Percentiles rank a stretch among this genome's conserved stretches.
Conservation (phyloP, 37 sponge, comb jelly and placozoan genomes). For the Trichoplax adhaerens region DNA sequence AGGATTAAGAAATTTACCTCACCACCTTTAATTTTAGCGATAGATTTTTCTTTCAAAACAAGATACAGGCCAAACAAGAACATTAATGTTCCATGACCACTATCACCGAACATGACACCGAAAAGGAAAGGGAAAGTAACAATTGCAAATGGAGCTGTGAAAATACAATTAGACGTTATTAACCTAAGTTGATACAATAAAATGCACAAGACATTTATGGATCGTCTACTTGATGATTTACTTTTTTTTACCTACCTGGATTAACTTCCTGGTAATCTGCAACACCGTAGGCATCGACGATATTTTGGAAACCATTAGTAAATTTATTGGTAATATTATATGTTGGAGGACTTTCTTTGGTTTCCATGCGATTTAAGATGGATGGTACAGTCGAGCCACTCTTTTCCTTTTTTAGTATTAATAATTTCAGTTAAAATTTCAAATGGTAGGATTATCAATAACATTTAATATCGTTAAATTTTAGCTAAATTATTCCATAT, state of each 20-base stretch:
- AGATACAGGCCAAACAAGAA: conserved; percentile 55
- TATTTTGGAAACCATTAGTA: conserved; percentile 85
- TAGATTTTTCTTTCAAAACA: conserved; percentile 71
- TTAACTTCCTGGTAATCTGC: conserved; percentile 88
- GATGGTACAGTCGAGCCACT: conserved; percentile 85
- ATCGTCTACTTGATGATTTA: too few species aligned
- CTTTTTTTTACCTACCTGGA: conserved; percentile 48
- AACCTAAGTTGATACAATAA: background rate
- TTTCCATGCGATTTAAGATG: conserved; percentile 71
- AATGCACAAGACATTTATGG: too few species aligned
- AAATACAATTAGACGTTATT: background rate
- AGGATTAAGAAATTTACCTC: conserved; percentile 39
- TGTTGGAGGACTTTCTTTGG: conserved; percentile 72
- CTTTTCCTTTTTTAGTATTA: conserved; percentile 30
- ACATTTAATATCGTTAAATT: too few species aligned
- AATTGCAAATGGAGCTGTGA: conserved; percentile 77
- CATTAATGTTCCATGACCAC: conserved; percentile 92
- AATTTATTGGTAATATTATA: conserved; percentile 87
- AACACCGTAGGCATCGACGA: conserved; percentile 93
- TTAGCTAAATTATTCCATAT: too few species aligned
- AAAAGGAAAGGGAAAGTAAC: conserved; percentile 99
- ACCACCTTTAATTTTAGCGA: conserved; percentile 44
- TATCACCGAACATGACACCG: conserved; percentile 99
- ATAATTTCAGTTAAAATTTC: too few species aligned
- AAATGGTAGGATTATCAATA: too few species aligned